phyloP scores from a whole-genome alignment of 2,113 vertebrate species.

The Thalassarche chlororhynchos region DNA sequence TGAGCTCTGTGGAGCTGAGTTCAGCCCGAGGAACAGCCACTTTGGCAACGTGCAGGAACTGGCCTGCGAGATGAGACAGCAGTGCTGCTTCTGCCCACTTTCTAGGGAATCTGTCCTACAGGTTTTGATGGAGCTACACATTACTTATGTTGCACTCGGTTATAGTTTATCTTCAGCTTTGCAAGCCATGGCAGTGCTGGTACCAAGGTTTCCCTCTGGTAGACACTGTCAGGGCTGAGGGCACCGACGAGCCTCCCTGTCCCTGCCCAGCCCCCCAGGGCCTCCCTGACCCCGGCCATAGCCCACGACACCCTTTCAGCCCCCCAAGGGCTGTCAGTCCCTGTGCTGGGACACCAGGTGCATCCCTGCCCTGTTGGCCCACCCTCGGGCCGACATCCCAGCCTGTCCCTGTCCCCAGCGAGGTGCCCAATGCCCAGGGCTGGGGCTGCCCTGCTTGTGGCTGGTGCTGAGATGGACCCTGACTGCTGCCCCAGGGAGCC shows the following conservation, averaged over 20 bases:
- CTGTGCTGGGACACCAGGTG: neutral
- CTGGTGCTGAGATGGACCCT: neutral
- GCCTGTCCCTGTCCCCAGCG: neutral
- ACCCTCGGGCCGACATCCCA: fast-evolving
- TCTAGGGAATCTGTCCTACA: neutral
- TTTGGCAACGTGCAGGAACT: fast-evolving
- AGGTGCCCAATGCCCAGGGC: neutral
- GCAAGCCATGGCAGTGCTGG: neutral
- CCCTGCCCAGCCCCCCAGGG: fast-evolving
- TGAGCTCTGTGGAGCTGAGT: neutral
- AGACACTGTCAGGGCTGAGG: neutral
- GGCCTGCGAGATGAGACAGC: neutral
- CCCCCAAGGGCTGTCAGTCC: neutral
- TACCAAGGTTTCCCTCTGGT: neutral
- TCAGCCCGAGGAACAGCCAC: neutral
- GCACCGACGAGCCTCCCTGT: no score
- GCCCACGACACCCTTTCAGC: neutral
- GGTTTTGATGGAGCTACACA: neutral
- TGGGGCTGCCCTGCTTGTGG: neutral
- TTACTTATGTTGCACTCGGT: fast-evolving
- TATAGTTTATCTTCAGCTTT: neutral
- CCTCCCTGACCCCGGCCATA: neutral
- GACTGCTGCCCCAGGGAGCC: neutral
- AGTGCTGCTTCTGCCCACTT: neutral
- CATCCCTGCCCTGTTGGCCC: neutral